Evolutionary conservation across 2,797 vertebrate genomes (phyloP).

Genomic region (Falco peregrinus): DNA sequence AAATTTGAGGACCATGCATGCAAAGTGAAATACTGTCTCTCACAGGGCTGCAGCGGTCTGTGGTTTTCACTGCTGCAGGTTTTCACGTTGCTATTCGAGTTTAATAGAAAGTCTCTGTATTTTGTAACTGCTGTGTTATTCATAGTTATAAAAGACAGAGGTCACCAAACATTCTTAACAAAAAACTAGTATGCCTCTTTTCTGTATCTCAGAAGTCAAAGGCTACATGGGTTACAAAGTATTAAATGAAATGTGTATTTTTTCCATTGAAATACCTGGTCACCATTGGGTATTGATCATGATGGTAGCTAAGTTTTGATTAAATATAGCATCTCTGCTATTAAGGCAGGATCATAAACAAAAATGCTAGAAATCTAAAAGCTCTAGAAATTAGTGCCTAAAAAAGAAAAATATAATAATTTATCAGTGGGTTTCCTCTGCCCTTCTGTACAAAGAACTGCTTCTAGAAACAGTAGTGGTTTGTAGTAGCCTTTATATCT

Average conservation of each 20-base stretch:
- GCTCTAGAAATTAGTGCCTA: background rate
- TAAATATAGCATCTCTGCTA: background rate
- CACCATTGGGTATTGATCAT: background rate
- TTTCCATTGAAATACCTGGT: background rate
- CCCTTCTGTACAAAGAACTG: background rate
- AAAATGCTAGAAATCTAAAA: background rate
- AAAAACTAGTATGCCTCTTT: background rate
- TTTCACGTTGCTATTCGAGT: background rate
- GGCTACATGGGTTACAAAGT: background rate
- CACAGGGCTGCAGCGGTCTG: background rate
- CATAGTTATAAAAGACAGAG: slow-evolving; percentile 10
- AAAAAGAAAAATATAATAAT: background rate
- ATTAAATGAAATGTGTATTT: background rate
- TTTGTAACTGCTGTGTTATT: background rate
- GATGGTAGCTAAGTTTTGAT: background rate
- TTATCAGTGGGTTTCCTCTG: background rate
- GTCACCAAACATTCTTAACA: background rate
- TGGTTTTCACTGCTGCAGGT: background rate
- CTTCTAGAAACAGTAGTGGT: background rate
- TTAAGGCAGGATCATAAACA: background rate
- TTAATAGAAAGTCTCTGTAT: background rate
- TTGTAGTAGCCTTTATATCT: background rate
- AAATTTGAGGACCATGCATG: background rate
- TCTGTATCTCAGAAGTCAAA: background rate
- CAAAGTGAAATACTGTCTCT: background rate